A percentile compares a stretch with the other conserved stretches of the same genome.
Conservation (phyloP, 2,113 vertebrate genomes). For the Lepisosteus oculatus region DNA sequence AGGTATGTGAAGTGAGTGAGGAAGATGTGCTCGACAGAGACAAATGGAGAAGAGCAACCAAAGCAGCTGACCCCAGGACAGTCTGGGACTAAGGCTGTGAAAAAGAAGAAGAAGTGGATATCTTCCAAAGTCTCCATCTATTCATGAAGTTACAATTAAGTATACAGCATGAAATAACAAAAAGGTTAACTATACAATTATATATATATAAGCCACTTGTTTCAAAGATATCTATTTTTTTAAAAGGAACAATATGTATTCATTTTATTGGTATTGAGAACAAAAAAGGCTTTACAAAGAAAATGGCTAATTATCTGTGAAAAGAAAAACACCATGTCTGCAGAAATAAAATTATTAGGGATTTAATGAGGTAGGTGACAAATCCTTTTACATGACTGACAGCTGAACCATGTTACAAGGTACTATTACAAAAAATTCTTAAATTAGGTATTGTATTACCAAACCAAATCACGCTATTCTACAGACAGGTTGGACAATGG, state of each 20-base stretch:
- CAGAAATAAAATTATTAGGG: slow-evolving; percentile 13
- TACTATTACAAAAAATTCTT: slow-evolving; percentile 25
- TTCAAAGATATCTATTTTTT: background rate
- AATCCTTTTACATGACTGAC: slow-evolving; percentile 3
- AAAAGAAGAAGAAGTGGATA: no score
- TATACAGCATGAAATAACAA: background rate
- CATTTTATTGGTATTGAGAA: background rate
- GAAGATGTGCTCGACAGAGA: no score
- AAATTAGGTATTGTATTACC: slow-evolving; percentile 34
- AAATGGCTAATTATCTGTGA: slow-evolving; percentile 25
- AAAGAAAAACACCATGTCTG: slow-evolving; percentile 24
- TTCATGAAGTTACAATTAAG: background rate
- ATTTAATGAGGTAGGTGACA: slow-evolving; percentile 26
- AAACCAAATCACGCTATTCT: slow-evolving; percentile 32
- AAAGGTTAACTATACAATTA: no score
- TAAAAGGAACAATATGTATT: background rate
- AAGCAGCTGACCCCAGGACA: no score
- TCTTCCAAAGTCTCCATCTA: background rate
- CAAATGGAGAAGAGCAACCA: no score
- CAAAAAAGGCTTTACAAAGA: slow-evolving; percentile 14
- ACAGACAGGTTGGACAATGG: slow-evolving; percentile 36
- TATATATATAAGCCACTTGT: background rate
- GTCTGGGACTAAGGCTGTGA: no score
- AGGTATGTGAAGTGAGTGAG: no score
- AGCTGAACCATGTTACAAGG: slow-evolving; percentile 23